Conservation (phyloP, 2,888 invertebrate species). For the Drosophila putrida region DNA sequence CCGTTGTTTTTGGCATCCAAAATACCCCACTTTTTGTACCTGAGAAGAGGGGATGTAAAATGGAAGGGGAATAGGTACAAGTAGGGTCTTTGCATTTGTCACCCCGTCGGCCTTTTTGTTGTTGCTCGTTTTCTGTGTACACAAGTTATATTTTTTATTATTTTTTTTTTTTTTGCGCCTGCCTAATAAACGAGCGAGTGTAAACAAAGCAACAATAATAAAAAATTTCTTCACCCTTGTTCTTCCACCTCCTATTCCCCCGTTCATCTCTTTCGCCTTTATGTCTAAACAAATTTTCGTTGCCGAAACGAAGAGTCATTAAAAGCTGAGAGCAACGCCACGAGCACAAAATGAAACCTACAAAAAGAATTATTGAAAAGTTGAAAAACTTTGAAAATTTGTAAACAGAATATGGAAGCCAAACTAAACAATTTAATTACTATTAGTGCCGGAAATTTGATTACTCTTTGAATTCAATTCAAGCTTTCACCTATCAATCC, state of each 20-base stretch:
- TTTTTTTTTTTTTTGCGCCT: slow-evolving; percentile 16
- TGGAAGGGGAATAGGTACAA: too few relatives aligned
- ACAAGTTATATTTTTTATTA: neutral
- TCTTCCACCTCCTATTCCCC: neutral
- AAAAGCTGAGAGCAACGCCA: slow-evolving; percentile 38
- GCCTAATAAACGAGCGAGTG: slow-evolving; percentile 51
- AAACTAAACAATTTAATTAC: neutral
- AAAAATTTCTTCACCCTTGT: slow-evolving; percentile 6
- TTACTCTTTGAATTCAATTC: neutral
- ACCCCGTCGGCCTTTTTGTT: slow-evolving; percentile 2
- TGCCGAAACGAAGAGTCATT: slow-evolving; percentile 56
- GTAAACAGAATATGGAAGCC: neutral
- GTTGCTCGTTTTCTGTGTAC: neutral
- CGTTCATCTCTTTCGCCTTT: slow-evolving; percentile 1
- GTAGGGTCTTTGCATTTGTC: slow-evolving; percentile 20
- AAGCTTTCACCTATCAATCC: neutral
- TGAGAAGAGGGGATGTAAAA: neutral
- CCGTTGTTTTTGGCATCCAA: slow-evolving; percentile 1
- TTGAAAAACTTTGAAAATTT: neutral
- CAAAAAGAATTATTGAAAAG: slow-evolving; percentile 1
- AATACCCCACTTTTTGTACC: neutral
- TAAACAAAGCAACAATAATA: slow-evolving; percentile 56
- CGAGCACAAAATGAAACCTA: neutral
- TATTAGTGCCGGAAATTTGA: neutral
- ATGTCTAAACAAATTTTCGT: slow-evolving; percentile 59